Conservation (phyloP, 2,888 invertebrate species). For the Morpho achilles region DNA sequence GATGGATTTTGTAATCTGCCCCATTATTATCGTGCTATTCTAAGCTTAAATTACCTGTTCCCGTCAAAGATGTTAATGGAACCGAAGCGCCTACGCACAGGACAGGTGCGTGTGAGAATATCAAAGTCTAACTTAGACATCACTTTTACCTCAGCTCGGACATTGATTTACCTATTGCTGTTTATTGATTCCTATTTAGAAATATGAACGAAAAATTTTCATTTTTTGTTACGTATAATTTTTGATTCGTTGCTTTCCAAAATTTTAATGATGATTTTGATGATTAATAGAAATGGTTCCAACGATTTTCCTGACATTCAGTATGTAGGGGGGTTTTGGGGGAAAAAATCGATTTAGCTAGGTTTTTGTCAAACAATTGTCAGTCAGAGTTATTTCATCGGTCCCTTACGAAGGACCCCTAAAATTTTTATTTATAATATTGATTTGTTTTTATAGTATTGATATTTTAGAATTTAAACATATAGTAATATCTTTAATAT, state of each 20-base stretch:
- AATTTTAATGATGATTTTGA: too few relatives aligned
- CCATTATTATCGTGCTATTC: constrained; percentile 32
- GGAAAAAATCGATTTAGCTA: too few relatives aligned
- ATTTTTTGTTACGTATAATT: too few relatives aligned
- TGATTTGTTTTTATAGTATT: neutral
- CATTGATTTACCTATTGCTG: too few relatives aligned
- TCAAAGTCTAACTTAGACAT: constrained; percentile 26
- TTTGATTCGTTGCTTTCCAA: too few relatives aligned
- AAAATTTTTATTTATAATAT: constrained; percentile 16
- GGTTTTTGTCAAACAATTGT: constrained; percentile 36
- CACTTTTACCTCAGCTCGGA: constrained; percentile 3
- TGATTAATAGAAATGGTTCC: too few relatives aligned
- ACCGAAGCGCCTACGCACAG: constrained; percentile 27
- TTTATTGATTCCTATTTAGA: too few relatives aligned
- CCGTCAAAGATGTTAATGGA: constrained; percentile 31
- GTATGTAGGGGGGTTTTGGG: too few relatives aligned
- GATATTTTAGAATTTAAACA: neutral
- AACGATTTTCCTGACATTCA: too few relatives aligned
- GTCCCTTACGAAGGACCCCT: constrained; percentile 14
- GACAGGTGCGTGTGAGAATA: constrained; percentile 36
- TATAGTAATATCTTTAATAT: too few relatives aligned
- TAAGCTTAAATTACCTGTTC: constrained; percentile 30
- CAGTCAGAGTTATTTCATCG: constrained; percentile 19
- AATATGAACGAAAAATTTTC: too few relatives aligned
- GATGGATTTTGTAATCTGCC: constrained; percentile 24